Evolutionary conservation across 2,888 invertebrate genomes (phyloP).

Genomic region (Mesopsocus fuscifrons): DNA sequence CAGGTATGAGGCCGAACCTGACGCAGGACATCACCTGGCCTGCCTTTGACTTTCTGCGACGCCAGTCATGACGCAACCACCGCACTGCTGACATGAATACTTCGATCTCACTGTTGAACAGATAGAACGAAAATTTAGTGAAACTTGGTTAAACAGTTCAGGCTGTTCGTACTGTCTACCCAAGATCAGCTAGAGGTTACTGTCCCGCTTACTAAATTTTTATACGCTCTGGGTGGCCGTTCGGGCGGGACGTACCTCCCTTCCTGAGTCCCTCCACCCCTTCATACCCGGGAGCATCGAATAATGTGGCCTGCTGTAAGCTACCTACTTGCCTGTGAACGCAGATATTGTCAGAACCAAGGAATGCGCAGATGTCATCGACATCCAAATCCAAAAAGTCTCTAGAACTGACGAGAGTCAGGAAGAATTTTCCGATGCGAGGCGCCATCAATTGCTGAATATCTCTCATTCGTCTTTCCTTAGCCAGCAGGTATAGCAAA

Average conservation of each 20-base stretch:
- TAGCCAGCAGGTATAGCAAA: conserved; percentile 41
- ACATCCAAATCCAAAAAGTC: conserved; percentile 47
- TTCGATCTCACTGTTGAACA: conserved; percentile 54
- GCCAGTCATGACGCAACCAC: conserved; percentile 58
- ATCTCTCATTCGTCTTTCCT: conserved; percentile 32
- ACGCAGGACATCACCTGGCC: conserved; percentile 47
- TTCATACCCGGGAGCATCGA: too few species aligned
- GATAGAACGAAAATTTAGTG: conserved; percentile 14
- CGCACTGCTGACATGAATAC: conserved; percentile 62
- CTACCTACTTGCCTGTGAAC: conserved; percentile 49
- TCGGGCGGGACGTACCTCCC: too few species aligned
- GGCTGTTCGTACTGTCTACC: too few species aligned
- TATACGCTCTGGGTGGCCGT: too few species aligned
- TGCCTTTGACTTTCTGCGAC: conserved; percentile 33
- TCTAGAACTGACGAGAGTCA: conserved; percentile 52
- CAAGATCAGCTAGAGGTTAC: too few species aligned
- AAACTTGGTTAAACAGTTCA: background rate
- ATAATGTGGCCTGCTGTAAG: too few species aligned
- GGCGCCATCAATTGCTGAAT: conserved; percentile 54
- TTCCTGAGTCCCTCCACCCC: too few species aligned
- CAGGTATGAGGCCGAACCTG: conserved; percentile 57
- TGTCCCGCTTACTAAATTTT: too few species aligned
- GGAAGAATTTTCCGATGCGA: conserved; percentile 52
- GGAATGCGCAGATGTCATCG: conserved; percentile 43
- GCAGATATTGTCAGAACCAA: conserved; percentile 51